A percentile compares a stretch with the other conserved stretches of the same genome.
Conservation (phyloP, 2,113 vertebrate species). For the Chaenocephalus aceratus region DNA sequence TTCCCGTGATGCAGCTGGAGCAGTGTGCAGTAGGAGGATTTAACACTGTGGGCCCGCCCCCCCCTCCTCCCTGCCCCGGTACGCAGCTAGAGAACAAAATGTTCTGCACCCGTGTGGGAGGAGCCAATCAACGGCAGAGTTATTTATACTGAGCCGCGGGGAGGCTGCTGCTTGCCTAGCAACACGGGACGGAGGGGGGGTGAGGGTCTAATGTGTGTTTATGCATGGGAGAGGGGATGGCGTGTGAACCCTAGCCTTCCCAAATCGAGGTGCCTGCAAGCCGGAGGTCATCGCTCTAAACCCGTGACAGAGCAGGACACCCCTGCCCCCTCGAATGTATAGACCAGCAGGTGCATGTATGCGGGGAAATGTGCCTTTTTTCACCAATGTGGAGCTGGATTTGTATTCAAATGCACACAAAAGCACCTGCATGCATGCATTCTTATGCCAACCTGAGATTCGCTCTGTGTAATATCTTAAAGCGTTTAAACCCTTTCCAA, state of each 20-base stretch:
- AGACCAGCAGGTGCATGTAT: conserved; percentile 50
- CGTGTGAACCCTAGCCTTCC: conserved; percentile 65
- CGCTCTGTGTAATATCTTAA: accelerated
- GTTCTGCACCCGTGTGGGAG: conserved; percentile 74
- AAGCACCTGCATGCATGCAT: background rate
- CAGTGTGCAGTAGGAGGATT: conserved; percentile 17
- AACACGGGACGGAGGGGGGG: conserved; percentile 78
- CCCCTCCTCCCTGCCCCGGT: conserved; percentile 21
- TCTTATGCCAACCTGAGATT: background rate
- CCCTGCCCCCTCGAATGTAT: background rate
- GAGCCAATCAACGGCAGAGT: conserved; percentile 84
- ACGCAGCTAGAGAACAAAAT: conserved; percentile 81
- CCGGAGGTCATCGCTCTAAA: conserved; percentile 41
- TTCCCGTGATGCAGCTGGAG: conserved; percentile 22
- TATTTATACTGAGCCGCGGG: conserved; percentile 91
- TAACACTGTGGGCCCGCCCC: conserved; percentile 54
- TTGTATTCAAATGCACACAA: background rate
- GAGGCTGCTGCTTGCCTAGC: conserved; percentile 92
- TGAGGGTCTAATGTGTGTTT: background rate
- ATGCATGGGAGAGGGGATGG: conserved; percentile 26
- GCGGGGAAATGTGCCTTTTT: background rate
- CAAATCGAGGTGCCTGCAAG: conserved; percentile 37
- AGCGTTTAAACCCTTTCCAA: background rate
- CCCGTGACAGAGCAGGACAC: conserved; percentile 44
- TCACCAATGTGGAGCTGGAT: background rate